Conservation (phyloP, 2,113 vertebrate species). For the Hypomesus transpacificus region DNA sequence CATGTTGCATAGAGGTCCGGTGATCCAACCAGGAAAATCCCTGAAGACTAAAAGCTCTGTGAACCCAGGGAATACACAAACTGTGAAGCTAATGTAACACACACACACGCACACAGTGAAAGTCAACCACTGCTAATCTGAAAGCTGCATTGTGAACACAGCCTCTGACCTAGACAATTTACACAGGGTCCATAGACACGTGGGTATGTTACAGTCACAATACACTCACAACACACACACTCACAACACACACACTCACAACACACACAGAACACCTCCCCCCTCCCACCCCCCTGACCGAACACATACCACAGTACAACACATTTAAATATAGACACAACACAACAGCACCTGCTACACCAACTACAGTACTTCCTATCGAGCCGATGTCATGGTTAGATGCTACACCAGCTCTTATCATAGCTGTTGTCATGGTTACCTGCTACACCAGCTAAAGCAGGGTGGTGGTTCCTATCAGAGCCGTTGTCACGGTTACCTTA, state of each 20-base stretch:
- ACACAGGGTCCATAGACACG: neutral
- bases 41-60: neutral
- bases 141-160: neutral
- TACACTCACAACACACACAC: neutral
- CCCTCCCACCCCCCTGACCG: constrained; percentile 6
- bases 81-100: neutral
- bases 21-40: neutral
- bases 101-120: neutral
- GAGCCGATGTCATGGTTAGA: too few species aligned
- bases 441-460: neutral
- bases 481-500: constrained; percentile 52
- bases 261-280: neutral
- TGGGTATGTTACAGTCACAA: neutral
- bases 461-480: too few species aligned
- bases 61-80: neutral
- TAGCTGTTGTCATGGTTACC: neutral
- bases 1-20: neutral
- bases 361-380: constrained; percentile 31
- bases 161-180: neutral
- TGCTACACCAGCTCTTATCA: too few species aligned
- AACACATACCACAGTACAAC: neutral
- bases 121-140: neutral
- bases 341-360: neutral
- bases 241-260: constrained; percentile 2
- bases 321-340: constrained; percentile 24